Percentiles rank a stretch among this genome's conserved stretches.
These are phyloP conservation scores for Chloroclysta siterata DNA, from an alignment of 2,888 invertebrate species.

Conservation along the genomic window DNA sequence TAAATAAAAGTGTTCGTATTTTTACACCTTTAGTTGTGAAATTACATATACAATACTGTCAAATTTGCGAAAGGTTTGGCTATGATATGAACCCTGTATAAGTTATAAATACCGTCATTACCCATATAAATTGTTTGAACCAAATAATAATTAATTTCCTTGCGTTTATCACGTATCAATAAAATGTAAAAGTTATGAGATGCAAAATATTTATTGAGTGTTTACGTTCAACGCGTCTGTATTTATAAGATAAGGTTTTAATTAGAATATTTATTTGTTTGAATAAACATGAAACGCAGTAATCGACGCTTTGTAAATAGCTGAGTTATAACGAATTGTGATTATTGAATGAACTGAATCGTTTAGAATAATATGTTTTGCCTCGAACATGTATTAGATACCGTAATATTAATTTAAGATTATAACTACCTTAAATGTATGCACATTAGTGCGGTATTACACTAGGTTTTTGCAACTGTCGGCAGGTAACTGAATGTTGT, in stretches of 20 bases:
- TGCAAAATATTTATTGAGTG: slow-evolving; percentile 43
- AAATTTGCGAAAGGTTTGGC: neutral
- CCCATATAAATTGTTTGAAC: slow-evolving; percentile 6
- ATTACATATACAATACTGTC: too few relatives aligned
- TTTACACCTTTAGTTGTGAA: too few relatives aligned
- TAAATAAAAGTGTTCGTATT: too few relatives aligned
- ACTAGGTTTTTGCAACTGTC: neutral
- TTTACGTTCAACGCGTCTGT: slow-evolving; percentile 53
- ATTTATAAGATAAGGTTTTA: slow-evolving; percentile 30
- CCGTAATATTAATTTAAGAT: slow-evolving; percentile 7
- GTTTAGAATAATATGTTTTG: slow-evolving; percentile 49
- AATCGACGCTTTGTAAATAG: slow-evolving; percentile 57
- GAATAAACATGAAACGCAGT: slow-evolving; percentile 27
- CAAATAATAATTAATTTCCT: slow-evolving; percentile 13
- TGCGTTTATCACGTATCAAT: slow-evolving; percentile 21
- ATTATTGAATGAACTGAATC: slow-evolving; percentile 58
- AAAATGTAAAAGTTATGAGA: slow-evolving; percentile 38
- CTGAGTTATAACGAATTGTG: slow-evolving; percentile 53
- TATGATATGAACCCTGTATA: neutral
- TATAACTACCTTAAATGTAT: slow-evolving; percentile 7
- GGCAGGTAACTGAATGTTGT: slow-evolving; percentile 8
- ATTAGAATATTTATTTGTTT: slow-evolving; percentile 41
- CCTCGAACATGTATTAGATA: slow-evolving; percentile 29
- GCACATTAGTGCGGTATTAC: slow-evolving; percentile 34
- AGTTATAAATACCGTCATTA: neutral